These are phyloP conservation scores for Anguilla marmorata DNA, from an alignment of 2,797 vertebrate species.

Conservation along the genomic window DNA sequence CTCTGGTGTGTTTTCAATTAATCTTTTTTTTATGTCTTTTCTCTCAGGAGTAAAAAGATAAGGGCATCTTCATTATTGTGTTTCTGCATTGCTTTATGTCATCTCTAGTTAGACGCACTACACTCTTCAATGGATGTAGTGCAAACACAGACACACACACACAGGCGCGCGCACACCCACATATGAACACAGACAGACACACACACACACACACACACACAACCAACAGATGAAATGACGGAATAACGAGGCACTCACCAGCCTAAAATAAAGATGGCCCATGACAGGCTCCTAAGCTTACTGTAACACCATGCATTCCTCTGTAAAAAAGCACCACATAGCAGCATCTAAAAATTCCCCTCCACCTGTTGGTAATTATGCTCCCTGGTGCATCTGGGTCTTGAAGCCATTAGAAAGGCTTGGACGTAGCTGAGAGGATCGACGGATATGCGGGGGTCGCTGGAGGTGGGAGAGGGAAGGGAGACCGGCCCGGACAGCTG, in stretches of 20 bases:
- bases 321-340: neutral
- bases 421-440: constrained; percentile 42
- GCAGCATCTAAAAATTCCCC: constrained; percentile 28
- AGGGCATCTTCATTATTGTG: constrained; percentile 4
- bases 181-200: too few species aligned
- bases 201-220: neutral
- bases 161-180: neutral
- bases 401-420: constrained; percentile 45
- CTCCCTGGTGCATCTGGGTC: constrained; percentile 56
- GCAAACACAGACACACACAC: neutral
- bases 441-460: constrained; percentile 48
- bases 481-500: constrained; percentile 56
- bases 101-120: neutral
- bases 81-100: neutral
- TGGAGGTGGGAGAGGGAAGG: constrained; percentile 44
- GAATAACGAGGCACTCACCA: neutral
- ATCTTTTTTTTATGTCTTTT: constrained; percentile 17
- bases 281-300: too few species aligned
- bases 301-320: constrained; percentile 4
- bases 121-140: neutral
- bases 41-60: constrained; percentile 13
- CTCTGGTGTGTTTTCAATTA: neutral
- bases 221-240: neutral
- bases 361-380: constrained; percentile 73
- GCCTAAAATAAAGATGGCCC: neutral